phyloP scores from a whole-genome alignment of 2,888 invertebrate species.

The Lasioglossum malachurum region DNA sequence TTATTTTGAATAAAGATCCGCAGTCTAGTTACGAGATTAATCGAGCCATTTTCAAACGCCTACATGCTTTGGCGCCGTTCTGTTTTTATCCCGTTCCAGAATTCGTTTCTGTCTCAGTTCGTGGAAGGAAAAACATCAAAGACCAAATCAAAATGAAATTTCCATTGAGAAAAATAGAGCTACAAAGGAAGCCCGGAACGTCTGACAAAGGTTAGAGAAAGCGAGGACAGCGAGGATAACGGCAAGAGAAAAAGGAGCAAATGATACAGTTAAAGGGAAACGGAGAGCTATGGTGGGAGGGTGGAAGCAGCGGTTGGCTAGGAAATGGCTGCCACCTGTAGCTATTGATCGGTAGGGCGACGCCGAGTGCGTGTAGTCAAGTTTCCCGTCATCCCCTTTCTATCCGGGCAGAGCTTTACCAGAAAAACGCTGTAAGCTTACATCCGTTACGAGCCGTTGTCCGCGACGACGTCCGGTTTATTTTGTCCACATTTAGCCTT shows the following conservation, averaged over 20 bases:
- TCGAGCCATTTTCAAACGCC: background rate
- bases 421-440: slow-evolving; percentile 58
- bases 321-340: slow-evolving; percentile 85
- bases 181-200: background rate
- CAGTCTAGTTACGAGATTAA: background rate
- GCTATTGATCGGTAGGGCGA: slow-evolving; percentile 84
- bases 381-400: slow-evolving; percentile 46
- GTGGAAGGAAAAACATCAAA: background rate
- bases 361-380: slow-evolving; percentile 68
- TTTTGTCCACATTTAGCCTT: background rate
- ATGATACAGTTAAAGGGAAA: slow-evolving; percentile 44
- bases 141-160: background rate
- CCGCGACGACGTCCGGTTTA: slow-evolving; percentile 39
- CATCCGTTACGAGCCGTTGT: slow-evolving; percentile 48
- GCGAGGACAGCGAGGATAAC: background rate
- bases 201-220: background rate
- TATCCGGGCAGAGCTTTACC: slow-evolving; percentile 28
- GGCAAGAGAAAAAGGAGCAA: slow-evolving; percentile 31
- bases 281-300: slow-evolving; percentile 45
- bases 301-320: slow-evolving; percentile 76
- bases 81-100: background rate
- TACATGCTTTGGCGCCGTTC: background rate
- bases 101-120: background rate
- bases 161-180: background rate
- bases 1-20: too few relatives aligned